Percentiles rank a stretch among this genome's conserved stretches.
Conservation (phyloP, 2,113 vertebrate genomes). For the Otis tarda region DNA sequence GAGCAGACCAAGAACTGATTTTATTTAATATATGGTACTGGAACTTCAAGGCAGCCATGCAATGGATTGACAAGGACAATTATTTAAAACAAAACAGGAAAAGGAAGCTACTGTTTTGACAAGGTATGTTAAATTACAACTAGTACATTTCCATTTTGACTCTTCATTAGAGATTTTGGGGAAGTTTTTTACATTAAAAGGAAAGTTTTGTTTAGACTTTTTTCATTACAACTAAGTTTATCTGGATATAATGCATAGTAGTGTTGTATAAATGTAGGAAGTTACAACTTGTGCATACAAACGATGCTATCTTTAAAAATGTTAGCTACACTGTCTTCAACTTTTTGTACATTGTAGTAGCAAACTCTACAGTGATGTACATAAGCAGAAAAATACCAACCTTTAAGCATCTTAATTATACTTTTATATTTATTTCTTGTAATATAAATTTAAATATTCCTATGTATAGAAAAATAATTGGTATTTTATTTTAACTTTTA, state of each 20-base stretch:
- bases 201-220: slow-evolving; percentile 36
- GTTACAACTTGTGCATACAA: slow-evolving; percentile 22
- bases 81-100: background rate
- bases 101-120: background rate
- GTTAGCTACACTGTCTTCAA: slow-evolving; percentile 27
- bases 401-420: slow-evolving; percentile 47
- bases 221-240: slow-evolving; percentile 37
- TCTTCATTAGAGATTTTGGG: background rate
- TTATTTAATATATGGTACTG: slow-evolving; percentile 66
- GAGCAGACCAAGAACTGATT: slow-evolving; percentile 69
- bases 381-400: slow-evolving; percentile 58
- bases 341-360: slow-evolving; percentile 49
- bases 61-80: slow-evolving; percentile 32
- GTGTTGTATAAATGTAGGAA: slow-evolving; percentile 45
- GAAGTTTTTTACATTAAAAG: background rate
- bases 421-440: slow-evolving; percentile 83
- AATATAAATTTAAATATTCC: slow-evolving; percentile 72
- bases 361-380: slow-evolving; percentile 62
- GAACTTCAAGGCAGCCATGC: slow-evolving; percentile 62
- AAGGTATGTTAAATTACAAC: slow-evolving; percentile 4
- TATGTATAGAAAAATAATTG: slow-evolving; percentile 66
- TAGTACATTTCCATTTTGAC: slow-evolving; percentile 36
- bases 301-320: slow-evolving; percentile 29
- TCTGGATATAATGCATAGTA: slow-evolving; percentile 1
- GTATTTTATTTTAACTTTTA: slow-evolving; percentile 61